These are phyloP conservation scores for Panthera tigris DNA, from an alignment of 2,113 vertebrate species.

Conservation along the genomic window DNA sequence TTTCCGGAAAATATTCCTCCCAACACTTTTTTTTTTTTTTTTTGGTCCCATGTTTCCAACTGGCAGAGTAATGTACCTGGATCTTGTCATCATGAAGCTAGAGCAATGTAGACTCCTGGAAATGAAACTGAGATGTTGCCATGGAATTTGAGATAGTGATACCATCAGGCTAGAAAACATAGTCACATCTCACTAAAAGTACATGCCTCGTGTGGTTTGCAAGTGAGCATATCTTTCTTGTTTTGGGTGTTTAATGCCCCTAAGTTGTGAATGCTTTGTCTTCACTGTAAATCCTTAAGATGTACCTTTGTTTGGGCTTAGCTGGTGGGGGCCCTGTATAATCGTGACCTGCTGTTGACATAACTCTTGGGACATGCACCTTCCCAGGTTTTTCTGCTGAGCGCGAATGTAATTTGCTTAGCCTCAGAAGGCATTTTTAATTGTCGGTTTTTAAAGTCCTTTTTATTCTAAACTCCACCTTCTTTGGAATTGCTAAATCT, in stretches of 20 bases:
- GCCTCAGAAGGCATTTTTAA: constrained; percentile 18
- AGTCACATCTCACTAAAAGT: constrained; percentile 39
- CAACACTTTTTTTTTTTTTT: not conserved
- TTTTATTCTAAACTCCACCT: not conserved
- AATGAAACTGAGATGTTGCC: not conserved
- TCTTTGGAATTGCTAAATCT: constrained; percentile 7
- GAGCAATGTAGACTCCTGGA: not conserved
- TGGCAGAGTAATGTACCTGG: not conserved
- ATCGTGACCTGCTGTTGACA: constrained; percentile 42
- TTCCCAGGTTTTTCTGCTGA: not conserved
- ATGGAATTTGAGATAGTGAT: constrained; percentile 5
- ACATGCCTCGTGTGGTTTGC: constrained; percentile 18
- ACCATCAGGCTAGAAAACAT: not conserved
- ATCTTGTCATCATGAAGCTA: constrained; percentile 46
- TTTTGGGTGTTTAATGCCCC: constrained; percentile 10
- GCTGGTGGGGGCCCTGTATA: not conserved
- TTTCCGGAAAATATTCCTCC: constrained; percentile 18
- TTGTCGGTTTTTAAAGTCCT: not conserved
- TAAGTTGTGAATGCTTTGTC: not conserved
- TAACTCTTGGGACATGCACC: not conserved
- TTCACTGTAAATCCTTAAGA: not conserved
- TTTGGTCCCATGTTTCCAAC: not conserved
- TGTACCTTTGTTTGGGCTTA: constrained; percentile 39
- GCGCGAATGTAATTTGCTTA: constrained; percentile 4
- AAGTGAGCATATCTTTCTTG: not conserved